Percentiles rank a stretch among this genome's conserved stretches.
phyloP scores from a whole-genome alignment of 92 coral and sea anemone genomes.

The Porites evermanni region DNA sequence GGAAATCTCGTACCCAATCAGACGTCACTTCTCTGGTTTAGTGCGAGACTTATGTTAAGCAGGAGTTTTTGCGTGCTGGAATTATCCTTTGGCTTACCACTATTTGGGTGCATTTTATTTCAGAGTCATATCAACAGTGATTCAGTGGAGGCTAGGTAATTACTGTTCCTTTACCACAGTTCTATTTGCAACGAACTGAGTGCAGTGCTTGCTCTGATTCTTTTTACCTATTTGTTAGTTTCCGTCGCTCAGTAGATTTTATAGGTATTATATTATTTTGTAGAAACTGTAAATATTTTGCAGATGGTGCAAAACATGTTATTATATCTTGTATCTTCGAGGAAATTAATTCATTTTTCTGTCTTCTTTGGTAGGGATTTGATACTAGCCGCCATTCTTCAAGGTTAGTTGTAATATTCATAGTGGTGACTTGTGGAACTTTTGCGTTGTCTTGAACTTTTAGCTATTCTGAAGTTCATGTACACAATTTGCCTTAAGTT shows the following conservation, averaged over 20 bases:
- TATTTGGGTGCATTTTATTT: not conserved
- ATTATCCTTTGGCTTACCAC: not conserved
- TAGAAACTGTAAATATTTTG: not conserved
- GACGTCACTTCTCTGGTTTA: too few relatives aligned
- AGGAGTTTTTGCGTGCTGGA: not conserved
- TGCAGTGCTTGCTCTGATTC: not conserved
- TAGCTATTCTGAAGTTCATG: too few relatives aligned
- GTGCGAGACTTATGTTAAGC: too few relatives aligned
- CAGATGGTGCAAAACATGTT: not conserved
- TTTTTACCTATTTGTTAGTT: too few relatives aligned
- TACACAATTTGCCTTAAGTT: too few relatives aligned
- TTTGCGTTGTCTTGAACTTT: too few relatives aligned
- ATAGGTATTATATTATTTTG: too few relatives aligned
- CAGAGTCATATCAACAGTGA: slow-evolving; percentile 76
- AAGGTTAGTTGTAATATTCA: slow-evolving; percentile 63
- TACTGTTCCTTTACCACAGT: too few relatives aligned
- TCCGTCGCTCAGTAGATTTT: too few relatives aligned
- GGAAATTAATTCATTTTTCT: not conserved
- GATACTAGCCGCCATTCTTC: slow-evolving; percentile 90
- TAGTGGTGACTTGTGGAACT: too few relatives aligned
- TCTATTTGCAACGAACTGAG: too few relatives aligned
- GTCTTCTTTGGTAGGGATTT: slow-evolving; percentile 70
- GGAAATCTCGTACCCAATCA: too few relatives aligned
- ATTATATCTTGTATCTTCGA: not conserved
- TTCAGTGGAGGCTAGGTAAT: slow-evolving; percentile 83